phyloP scores from a whole-genome alignment of 1,140 invertebrate genomes.

The Centruroides sculpturatus region DNA sequence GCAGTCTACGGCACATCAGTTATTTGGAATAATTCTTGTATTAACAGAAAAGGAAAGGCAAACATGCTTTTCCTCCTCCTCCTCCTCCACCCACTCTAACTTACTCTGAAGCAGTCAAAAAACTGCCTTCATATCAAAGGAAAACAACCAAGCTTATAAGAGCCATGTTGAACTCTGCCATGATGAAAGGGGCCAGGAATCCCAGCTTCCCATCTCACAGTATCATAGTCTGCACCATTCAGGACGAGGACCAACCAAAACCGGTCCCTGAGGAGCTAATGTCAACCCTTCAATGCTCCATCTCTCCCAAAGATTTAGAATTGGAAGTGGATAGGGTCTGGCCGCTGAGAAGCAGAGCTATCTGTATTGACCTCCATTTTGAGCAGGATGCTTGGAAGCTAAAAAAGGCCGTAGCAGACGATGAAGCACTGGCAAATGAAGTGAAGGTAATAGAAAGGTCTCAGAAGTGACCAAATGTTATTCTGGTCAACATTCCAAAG shows the following conservation, averaged over 20 bases:
- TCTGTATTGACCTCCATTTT: too few relatives aligned
- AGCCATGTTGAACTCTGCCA: constrained; percentile 2
- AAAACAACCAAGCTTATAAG: not conserved
- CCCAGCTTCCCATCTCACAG: not conserved
- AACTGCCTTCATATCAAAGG: constrained; percentile 7
- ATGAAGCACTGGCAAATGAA: not conserved
- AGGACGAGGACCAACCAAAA: not conserved
- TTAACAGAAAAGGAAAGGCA: too few relatives aligned
- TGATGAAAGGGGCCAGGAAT: not conserved
- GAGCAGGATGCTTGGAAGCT: not conserved
- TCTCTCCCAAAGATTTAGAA: too few relatives aligned
- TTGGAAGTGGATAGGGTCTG: too few relatives aligned
- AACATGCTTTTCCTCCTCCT: not conserved
- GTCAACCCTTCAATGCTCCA: too few relatives aligned
- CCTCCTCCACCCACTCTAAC: not conserved
- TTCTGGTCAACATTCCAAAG: not conserved
- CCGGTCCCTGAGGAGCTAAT: too few relatives aligned
- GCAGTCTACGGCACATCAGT: too few relatives aligned
- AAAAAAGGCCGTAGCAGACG: not conserved
- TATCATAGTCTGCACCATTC: not conserved
- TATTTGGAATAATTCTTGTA: too few relatives aligned
- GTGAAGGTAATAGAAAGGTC: not conserved
- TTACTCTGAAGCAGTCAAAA: not conserved
- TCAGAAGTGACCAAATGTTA: not conserved
- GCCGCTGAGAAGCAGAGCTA: too few relatives aligned